Conservation (phyloP, 2,113 vertebrate genomes). For the Laticauda laticaudata region DNA sequence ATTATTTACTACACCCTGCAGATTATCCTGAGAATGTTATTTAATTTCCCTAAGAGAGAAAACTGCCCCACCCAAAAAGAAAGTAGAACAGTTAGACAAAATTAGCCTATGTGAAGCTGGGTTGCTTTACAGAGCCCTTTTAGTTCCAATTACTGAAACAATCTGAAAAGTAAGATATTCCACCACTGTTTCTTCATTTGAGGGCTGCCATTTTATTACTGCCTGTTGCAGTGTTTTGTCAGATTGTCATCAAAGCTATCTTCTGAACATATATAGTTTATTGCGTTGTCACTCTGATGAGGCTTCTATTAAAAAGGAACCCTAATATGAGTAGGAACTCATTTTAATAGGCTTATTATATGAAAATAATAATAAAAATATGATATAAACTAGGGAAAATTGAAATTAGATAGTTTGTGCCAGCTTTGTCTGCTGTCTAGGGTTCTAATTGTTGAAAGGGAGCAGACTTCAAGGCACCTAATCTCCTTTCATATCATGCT, state of each 20-base stretch:
- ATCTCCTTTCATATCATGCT: neutral
- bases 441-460: neutral
- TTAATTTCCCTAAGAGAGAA: neutral
- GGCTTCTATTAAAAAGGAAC: neutral
- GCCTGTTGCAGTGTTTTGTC: neutral
- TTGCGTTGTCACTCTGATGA: neutral
- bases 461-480: neutral
- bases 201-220: neutral
- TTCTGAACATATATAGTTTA: neutral
- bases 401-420: neutral
- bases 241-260: neutral
- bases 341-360: neutral
- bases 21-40: neutral
- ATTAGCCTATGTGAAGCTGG: neutral
- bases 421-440: neutral
- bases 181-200: neutral
- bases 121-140: neutral
- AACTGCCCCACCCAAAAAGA: neutral
- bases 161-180: neutral
- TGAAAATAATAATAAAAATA: neutral
- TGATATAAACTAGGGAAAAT: neutral
- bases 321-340: neutral
- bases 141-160: neutral
- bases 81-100: neutral
- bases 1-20: neutral